phyloP scores from a whole-genome alignment of 2,797 vertebrate species.

The Phoxinus dragarum region DNA sequence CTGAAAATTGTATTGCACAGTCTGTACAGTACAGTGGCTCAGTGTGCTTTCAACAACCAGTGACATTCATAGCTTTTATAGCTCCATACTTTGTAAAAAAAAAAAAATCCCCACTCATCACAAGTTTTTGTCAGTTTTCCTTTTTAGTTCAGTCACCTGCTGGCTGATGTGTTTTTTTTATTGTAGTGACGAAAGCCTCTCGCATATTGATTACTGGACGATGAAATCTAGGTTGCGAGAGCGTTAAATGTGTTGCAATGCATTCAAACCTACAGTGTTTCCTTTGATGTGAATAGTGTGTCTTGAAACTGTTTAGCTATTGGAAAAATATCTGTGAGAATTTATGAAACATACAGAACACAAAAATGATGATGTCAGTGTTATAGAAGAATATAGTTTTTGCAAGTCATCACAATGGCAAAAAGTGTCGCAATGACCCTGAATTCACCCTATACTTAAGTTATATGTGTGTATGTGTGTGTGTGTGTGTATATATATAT shows the following conservation, averaged over 20 bases:
- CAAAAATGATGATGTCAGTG: not conserved
- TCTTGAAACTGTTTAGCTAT: conserved; percentile 15
- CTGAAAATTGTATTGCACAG: not conserved
- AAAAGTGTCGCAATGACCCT: too few relatives aligned
- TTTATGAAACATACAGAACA: not conserved
- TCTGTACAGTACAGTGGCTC: conserved; percentile 4
- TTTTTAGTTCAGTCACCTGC: conserved; percentile 10
- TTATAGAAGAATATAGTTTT: not conserved
- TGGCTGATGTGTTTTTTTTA: conserved; percentile 21
- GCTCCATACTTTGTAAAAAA: conserved; percentile 14
- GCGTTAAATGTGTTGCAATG: not conserved
- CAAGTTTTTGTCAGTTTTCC: conserved; percentile 8
- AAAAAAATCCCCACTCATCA: conserved; percentile 53
- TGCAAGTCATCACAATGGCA: too few relatives aligned
- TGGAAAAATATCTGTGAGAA: conserved; percentile 1
- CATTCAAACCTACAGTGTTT: conserved; percentile 26
- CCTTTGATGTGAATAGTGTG: conserved; percentile 19
- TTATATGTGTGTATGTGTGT: too few relatives aligned
- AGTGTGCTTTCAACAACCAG: conserved; percentile 8
- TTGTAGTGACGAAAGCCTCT: conserved; percentile 6
- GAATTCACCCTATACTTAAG: too few relatives aligned
- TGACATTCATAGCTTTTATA: conserved; percentile 55
- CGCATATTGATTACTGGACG: conserved; percentile 51
- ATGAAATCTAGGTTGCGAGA: conserved; percentile 50
- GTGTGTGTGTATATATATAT: too few relatives aligned